Base-by-base conservation (phyloP, 2,113 vertebrate genomes). In the Gobio gobio region DNA sequence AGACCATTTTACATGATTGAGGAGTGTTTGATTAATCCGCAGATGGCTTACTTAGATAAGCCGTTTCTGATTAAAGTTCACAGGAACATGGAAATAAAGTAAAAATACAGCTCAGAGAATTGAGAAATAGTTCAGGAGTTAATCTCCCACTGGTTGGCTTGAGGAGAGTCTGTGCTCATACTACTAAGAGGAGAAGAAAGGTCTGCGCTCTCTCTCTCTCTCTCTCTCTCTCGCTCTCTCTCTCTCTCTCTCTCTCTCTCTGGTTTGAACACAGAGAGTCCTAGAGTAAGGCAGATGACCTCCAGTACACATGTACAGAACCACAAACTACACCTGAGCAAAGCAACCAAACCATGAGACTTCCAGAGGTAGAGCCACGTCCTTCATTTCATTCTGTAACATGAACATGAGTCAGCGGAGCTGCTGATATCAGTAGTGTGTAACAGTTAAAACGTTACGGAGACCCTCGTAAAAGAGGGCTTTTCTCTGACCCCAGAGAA, bases 1-100 rank as follows among this genome's bases (percentile, higher is more conserved):
- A 91, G 90, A 91, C 91, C 89, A 64, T 72, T 87, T 90, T 90
- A 90, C 90, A 91, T 75, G 73, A 81, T n/a, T 86, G 86, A 86
- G 51, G 87, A 78, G 86, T 85, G 80, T 86, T 88, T 72, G 78
- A 68, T 87, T 87, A 86, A 78, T 87, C 88, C 70, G 70, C 85
- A 85, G 78, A 79, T 89, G 56, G 77, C 78, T 85, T 82, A 47
- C 86, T 80, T 88, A 87, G 80, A 83, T 29, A 75, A 78, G 36
- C 78, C 78, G 40, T 80, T 80, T 85, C 64, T 63, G 80, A 58
- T 78, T 85, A 56, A 64, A 73, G 58, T 61, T 73, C 16, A 85
- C 54, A 47, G 29, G 29, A 33, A 75, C 54, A 86, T 51, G 16
- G 10, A 83, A 83, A 83, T 51, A 82, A 83, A 56, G 54, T 58